phyloP scores from a whole-genome alignment of 2,888 invertebrate genomes.

The Chromoteleia sp. region DNA sequence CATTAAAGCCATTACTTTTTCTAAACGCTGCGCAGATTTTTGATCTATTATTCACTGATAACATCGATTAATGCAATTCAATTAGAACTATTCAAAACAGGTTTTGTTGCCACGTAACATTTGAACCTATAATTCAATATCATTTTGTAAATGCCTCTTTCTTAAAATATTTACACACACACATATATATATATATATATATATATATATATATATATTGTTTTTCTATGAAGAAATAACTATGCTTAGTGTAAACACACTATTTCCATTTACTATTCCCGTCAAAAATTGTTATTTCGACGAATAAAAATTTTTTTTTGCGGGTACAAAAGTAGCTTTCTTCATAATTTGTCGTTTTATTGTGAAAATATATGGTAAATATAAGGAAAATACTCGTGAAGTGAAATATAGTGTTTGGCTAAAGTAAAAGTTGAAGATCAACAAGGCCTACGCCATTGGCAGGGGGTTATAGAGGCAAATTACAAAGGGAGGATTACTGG shows the following conservation, averaged over 20 bases:
- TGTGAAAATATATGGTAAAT: slow-evolving; percentile 22
- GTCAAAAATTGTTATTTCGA: neutral
- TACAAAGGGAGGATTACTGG: slow-evolving; percentile 85
- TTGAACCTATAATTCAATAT: no score
- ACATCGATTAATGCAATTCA: slow-evolving; percentile 3
- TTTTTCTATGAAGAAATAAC: no score
- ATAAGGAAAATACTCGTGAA: slow-evolving; percentile 36
- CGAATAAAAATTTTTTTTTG: neutral
- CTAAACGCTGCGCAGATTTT: slow-evolving; percentile 9
- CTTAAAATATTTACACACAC: no score
- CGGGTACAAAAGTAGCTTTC: neutral
- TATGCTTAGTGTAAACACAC: no score
- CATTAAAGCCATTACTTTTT: slow-evolving; percentile 46
- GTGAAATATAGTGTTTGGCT: slow-evolving; percentile 50
- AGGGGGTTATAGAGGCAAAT: slow-evolving; percentile 83
- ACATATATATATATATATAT: no score
- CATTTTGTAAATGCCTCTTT: no score
- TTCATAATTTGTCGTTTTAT: slow-evolving; percentile 33
- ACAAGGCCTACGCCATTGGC: slow-evolving; percentile 79
- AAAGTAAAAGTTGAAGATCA: slow-evolving; percentile 68
- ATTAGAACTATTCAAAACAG: neutral
- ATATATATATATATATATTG: no score
- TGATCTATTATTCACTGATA: neutral
- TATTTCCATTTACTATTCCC: neutral
- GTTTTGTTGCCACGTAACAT: no score